phyloP scores from a whole-genome alignment of 2,888 invertebrate species.

The Copidosoma aretas region DNA sequence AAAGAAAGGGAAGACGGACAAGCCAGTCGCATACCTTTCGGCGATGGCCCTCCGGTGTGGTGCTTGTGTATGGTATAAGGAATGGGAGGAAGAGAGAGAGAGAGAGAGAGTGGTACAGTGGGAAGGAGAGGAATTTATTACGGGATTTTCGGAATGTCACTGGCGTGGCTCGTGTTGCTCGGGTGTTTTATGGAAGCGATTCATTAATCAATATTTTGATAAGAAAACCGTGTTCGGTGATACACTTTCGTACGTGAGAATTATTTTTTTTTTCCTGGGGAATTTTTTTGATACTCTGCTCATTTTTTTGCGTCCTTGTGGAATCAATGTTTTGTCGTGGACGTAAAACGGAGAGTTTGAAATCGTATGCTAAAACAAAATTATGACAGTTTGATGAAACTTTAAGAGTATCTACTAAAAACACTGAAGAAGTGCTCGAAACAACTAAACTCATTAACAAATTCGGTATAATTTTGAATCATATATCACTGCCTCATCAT shows the following conservation, averaged over 20 bases:
- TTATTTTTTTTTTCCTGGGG: neutral
- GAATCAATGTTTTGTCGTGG: conserved; percentile 14
- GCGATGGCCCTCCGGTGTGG: too few species aligned
- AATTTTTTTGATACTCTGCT: conserved; percentile 12
- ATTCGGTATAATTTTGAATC: too few species aligned
- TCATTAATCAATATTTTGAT: conserved; percentile 39
- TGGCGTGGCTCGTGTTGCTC: conserved; percentile 1
- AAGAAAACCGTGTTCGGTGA: conserved; percentile 24
- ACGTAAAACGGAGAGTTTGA: too few species aligned
- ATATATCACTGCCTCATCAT: too few species aligned
- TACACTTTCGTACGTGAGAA: neutral
- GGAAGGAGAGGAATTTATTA: conserved; percentile 36
- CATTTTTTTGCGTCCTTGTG: neutral
- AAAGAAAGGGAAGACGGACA: conserved; percentile 44
- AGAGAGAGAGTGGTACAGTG: neutral
- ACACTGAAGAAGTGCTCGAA: too few species aligned
- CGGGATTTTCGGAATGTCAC: conserved; percentile 33
- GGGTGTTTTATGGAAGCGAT: conserved; percentile 27
- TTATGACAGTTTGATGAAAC: too few species aligned
- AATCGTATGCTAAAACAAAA: too few species aligned
- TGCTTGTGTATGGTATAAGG: conserved; percentile 15
- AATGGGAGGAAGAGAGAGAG: conserved; percentile 12
- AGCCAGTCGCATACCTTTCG: conserved; percentile 46
- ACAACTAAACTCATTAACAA: too few species aligned
- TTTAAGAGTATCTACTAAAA: too few species aligned